Conservation (phyloP, 2,888 invertebrate species). For the Scaptomyza reducta region DNA sequence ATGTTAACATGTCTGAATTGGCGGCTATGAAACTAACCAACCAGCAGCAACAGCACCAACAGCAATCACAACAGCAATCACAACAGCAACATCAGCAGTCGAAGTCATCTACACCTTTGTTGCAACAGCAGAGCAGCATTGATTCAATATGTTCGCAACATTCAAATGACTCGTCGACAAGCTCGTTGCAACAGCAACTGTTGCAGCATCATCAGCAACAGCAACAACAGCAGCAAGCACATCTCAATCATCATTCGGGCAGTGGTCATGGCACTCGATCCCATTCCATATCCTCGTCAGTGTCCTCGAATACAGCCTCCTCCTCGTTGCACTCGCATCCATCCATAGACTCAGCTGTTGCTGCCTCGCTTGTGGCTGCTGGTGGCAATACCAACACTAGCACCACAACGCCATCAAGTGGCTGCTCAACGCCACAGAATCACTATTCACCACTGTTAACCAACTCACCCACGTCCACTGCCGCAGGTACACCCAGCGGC, state of each 20-base stretch:
- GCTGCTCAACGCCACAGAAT: constrained; percentile 84
- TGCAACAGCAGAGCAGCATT: constrained; percentile 86
- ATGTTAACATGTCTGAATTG: constrained; percentile 96
- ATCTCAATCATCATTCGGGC: constrained; percentile 54
- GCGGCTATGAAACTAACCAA: constrained; percentile 90
- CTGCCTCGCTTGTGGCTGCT: constrained; percentile 75
- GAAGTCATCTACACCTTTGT: constrained; percentile 74
- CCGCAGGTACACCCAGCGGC: constrained; percentile 81
- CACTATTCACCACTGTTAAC: constrained; percentile 84
- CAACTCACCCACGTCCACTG: constrained; percentile 83
- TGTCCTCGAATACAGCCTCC: constrained; percentile 78
- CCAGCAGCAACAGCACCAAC: constrained; percentile 82
- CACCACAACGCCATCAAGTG: constrained; percentile 82
- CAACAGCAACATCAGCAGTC: constrained; percentile 51
- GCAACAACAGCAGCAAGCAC: constrained; percentile 48
- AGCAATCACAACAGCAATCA: constrained; percentile 46
- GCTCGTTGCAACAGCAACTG: constrained; percentile 67
- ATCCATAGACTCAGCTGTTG: constrained; percentile 82
- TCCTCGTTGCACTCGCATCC: constrained; percentile 83
- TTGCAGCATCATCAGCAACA: constrained; percentile 51
- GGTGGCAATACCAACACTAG: constrained; percentile 59
- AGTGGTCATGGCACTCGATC: constrained; percentile 70
- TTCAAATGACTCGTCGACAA: constrained; percentile 80
- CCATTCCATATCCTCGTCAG: constrained; percentile 79
- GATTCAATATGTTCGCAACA: constrained; percentile 83